phyloP scores from a whole-genome alignment of 2,888 invertebrate genomes.

The Pseudoips prasinana region DNA sequence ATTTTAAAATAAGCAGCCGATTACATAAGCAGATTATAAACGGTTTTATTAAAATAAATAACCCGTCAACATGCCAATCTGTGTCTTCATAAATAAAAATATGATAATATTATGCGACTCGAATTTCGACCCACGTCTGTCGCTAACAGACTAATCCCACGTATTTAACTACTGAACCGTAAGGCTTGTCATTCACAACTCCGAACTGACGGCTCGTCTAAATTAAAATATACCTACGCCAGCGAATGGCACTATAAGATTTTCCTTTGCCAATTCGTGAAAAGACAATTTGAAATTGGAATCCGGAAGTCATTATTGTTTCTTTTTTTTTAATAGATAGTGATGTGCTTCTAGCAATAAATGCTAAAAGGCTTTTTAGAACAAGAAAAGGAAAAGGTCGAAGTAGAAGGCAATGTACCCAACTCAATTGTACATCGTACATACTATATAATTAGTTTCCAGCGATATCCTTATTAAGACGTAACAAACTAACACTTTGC shows the following conservation, averaged over 20 bases:
- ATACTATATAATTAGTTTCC: background rate
- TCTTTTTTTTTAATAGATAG: no score
- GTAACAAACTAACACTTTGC: slow-evolving; percentile 2
- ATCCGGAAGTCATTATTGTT: background rate
- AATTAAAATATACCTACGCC: slow-evolving; percentile 3
- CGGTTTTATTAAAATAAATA: no score
- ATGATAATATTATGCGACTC: slow-evolving; percentile 14
- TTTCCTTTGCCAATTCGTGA: background rate
- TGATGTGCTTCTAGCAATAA: no score
- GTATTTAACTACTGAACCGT: slow-evolving; percentile 46
- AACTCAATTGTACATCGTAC: background rate
- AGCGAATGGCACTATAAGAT: background rate
- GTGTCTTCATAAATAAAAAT: slow-evolving; percentile 21
- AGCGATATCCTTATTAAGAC: slow-evolving; percentile 10
- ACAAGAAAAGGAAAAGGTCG: no score
- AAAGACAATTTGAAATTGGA: background rate
- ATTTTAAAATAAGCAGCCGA: no score
- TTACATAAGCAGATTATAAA: no score
- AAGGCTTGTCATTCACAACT: slow-evolving; percentile 39
- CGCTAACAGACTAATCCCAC: slow-evolving; percentile 40
- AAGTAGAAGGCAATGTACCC: no score
- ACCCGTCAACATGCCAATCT: slow-evolving; percentile 20
- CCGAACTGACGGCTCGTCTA: slow-evolving; percentile 20
- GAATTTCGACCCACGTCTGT: slow-evolving; percentile 27
- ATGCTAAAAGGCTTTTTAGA: no score